phyloP scores from a whole-genome alignment of 2,888 invertebrate species.

The Sarcophaga rosellei region DNA sequence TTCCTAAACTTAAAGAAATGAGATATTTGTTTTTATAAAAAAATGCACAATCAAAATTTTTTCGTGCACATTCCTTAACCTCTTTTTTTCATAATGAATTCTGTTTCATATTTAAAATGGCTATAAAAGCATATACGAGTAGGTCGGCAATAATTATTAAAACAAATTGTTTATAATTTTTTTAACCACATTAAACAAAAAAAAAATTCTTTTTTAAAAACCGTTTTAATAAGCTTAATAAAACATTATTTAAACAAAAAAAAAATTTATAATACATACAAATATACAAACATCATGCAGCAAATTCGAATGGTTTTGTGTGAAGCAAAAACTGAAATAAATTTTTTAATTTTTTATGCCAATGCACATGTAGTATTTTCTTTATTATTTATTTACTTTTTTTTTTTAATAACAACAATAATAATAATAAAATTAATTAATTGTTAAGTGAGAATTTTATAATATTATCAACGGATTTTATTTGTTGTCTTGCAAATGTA shows the following conservation, averaged over 20 bases:
- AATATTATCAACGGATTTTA: constrained; percentile 20
- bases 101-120: not conserved
- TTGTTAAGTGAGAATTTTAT: constrained; percentile 40
- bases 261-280: not conserved
- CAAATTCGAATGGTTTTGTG: not conserved
- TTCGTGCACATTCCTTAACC: no score
- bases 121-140: not conserved
- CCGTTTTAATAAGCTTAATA: constrained; percentile 35
- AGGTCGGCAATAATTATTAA: constrained; percentile 18
- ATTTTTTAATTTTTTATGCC: constrained; percentile 29
- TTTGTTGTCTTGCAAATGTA: not conserved
- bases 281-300: constrained; percentile 6
- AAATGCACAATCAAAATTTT: no score
- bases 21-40: no score
- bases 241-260: constrained; percentile 4
- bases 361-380: not conserved
- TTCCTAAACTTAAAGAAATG: no score
- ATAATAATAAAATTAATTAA: constrained; percentile 54
- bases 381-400: not conserved
- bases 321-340: not conserved
- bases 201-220: constrained; percentile 5
- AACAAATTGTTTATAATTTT: constrained; percentile 42
- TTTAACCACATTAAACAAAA: constrained; percentile 21
- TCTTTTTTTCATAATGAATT: constrained; percentile 18
- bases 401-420: not conserved